phyloP scores from a whole-genome alignment of 2,113 vertebrate genomes.

The Elephas maximus region DNA sequence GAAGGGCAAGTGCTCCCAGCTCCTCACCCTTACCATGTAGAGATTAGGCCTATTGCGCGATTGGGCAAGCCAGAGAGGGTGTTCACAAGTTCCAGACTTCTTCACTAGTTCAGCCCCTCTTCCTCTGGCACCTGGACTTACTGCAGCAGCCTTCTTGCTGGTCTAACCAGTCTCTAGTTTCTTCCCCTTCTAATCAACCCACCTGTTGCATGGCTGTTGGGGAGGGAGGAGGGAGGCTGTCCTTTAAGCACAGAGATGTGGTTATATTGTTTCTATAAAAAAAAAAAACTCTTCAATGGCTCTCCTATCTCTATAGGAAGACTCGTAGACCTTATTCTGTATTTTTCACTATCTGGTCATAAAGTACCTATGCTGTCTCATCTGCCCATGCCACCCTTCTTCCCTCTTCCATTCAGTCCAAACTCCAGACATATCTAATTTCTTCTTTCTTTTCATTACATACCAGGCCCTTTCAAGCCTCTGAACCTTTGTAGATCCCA shows the following conservation, averaged over 20 bases:
- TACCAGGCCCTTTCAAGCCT: neutral
- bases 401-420: neutral
- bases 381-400: neutral
- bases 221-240: neutral
- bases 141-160: neutral
- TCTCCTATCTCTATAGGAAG: slow-evolving; percentile 3
- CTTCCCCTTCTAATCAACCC: neutral
- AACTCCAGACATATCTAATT: slow-evolving; percentile 3
- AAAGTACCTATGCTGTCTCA: neutral
- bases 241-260: slow-evolving; percentile 22
- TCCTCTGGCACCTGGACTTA: neutral
- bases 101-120: neutral
- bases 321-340: neutral
- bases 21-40: neutral
- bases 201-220: neutral
- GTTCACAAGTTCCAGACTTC: neutral
- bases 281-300: neutral
- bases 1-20: neutral
- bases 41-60: neutral
- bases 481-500: neutral
- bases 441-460: slow-evolving; percentile 32
- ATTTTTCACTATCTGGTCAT: slow-evolving; percentile 19
- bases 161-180: neutral
- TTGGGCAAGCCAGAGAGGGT: neutral
- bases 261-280: neutral